Conservation (phyloP, 2,888 invertebrate genomes). For the Ditula angustiorana region DNA sequence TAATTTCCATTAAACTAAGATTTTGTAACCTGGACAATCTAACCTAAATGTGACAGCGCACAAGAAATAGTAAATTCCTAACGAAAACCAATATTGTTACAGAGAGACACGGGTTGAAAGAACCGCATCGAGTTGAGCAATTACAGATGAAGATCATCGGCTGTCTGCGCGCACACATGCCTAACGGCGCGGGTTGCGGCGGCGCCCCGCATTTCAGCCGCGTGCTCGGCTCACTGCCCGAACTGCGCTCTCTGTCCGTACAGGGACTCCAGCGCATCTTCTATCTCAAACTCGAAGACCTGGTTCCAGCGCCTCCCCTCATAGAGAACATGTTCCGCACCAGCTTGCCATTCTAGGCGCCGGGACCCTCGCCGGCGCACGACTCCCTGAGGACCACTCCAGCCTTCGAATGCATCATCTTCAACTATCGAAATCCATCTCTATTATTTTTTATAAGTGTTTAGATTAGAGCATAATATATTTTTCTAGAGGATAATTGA, state of each 20-base stretch:
- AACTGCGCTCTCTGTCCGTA: conserved; percentile 95
- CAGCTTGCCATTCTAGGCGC: conserved; percentile 94
- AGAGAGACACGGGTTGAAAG: conserved; percentile 97
- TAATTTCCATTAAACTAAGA: too few relatives aligned
- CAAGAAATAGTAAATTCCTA: not conserved
- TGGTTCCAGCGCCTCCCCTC: conserved; percentile 95
- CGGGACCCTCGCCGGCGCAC: conserved; percentile 43
- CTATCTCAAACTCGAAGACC: conserved; percentile 96
- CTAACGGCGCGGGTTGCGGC: conserved; percentile 89
- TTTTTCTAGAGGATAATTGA: conserved; percentile 79
- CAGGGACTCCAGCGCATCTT: conserved; percentile 98
- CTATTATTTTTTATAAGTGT: conserved; percentile 83
- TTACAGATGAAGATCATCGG: conserved; percentile 98
- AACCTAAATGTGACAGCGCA: too few relatives aligned
- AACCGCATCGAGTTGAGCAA: conserved; percentile 96
- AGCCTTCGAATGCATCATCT: conserved; percentile 74
- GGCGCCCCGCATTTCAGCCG: conserved; percentile 98
- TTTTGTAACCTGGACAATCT: too few relatives aligned
- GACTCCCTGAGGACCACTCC: conserved; percentile 72
- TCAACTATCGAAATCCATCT: conserved; percentile 73
- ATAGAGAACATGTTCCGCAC: conserved; percentile 98
- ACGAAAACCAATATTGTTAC: conserved; percentile 50
- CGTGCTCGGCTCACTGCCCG: conserved; percentile 96
- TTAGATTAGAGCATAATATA: conserved; percentile 73
- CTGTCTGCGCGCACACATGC: conserved; percentile 97